These are phyloP conservation scores for Strix aluco DNA, from an alignment of 2,113 vertebrate genomes.

Conservation along the genomic window DNA sequence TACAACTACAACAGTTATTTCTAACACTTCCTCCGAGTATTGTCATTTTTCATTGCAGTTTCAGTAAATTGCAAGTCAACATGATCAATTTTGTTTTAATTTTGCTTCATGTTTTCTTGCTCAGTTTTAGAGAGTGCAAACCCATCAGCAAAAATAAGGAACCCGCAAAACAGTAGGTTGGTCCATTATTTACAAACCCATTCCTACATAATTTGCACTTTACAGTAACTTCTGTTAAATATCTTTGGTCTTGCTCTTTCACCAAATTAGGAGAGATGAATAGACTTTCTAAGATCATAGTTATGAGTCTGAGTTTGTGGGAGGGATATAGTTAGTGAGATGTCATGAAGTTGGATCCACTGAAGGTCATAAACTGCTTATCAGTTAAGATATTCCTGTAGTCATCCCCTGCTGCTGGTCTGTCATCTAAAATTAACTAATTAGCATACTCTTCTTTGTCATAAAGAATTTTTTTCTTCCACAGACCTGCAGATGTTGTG, in stretches of 20 bases:
- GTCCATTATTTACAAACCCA: background rate
- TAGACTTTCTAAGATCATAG: background rate
- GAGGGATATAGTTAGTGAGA: background rate
- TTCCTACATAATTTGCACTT: background rate
- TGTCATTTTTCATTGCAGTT: background rate
- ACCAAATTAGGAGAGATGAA: background rate
- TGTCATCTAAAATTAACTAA: background rate
- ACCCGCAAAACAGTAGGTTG: background rate
- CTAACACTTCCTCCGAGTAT: background rate
- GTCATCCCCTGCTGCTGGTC: background rate
- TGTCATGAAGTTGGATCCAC: background rate
- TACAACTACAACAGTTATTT: background rate
- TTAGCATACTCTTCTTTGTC: background rate
- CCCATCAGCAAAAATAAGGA: background rate
- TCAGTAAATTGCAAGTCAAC: background rate
- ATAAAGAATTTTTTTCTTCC: background rate
- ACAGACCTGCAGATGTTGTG: background rate
- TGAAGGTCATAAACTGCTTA: conserved; percentile 11
- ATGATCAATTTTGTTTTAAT: background rate
- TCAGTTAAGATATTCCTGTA: background rate
- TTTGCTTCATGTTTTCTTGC: background rate
- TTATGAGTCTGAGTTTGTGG: background rate
- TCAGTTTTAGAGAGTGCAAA: background rate
- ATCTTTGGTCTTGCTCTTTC: background rate
- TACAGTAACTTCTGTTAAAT: background rate